Conservation (phyloP, 2,888 invertebrate genomes). For the Mesorhabditis spiculigera region DNA sequence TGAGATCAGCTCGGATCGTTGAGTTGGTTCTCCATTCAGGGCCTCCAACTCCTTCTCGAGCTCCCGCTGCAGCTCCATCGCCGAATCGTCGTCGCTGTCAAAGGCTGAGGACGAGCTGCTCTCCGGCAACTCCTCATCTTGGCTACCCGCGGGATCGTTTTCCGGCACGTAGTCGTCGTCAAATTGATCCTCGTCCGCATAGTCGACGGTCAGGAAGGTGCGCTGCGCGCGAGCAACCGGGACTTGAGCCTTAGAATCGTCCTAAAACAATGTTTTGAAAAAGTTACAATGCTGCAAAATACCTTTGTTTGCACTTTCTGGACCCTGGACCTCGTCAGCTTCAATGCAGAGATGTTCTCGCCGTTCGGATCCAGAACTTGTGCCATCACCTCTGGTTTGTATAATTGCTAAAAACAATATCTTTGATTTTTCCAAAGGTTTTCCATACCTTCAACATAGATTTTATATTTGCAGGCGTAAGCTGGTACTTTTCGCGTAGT, state of each 20-base stretch:
- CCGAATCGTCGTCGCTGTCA: conserved; percentile 4
- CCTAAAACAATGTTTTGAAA: not conserved
- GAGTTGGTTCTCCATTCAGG: not conserved
- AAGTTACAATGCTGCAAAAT: not conserved
- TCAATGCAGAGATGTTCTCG: not conserved
- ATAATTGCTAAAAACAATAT: not conserved
- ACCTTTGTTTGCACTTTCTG: not conserved
- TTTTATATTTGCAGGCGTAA: not conserved
- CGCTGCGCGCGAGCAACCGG: not conserved
- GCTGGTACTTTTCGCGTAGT: not conserved
- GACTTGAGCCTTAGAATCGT: not conserved
- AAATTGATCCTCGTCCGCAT: not conserved
- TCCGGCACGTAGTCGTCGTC: conserved; percentile 2
- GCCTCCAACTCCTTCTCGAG: not conserved
- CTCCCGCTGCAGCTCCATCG: not conserved
- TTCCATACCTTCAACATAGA: not conserved
- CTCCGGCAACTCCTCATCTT: not conserved
- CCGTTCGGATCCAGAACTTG: not conserved
- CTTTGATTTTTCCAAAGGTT: not conserved
- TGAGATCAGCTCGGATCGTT: too few species aligned
- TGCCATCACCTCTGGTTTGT: not conserved
- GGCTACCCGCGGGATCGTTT: not conserved
- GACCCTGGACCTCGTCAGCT: not conserved
- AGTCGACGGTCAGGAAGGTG: not conserved
- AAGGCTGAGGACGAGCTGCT: not conserved